Evolutionary conservation across 2,888 invertebrate species (phyloP), one percentile per base, ranked within the genome.

Genomic region (Yponomeuta malinellus): DNA sequence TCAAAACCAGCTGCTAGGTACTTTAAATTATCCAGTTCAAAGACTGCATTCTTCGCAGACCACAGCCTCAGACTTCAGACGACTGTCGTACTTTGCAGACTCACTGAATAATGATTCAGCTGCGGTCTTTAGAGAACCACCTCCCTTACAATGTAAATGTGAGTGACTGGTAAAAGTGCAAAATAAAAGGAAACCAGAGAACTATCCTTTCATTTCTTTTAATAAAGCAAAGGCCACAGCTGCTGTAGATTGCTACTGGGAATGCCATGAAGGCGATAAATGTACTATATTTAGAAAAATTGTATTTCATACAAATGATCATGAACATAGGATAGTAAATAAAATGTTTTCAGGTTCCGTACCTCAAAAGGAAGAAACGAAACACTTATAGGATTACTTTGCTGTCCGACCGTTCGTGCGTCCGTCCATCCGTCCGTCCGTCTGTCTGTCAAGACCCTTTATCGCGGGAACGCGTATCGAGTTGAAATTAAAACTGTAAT

Each of bases 161-260:
- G 81, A 75, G 72, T 72, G 72, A 82, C 77, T 79, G 76, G 76
- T 76, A 76, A 79, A 79, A 83, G 80, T 81, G 80, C 79, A 83
- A 81, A 81, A 83, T 83, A 83, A 84, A 81, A 77, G 76, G 74
- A 73, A 75, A 72, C 73, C 72, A 73, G 15, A 73, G 77, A 77
- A 74, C 73, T 80, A 81, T 68, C 31, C 84, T 83, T 86, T 84
- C 83, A 83, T 86, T 87, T 84, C 83, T 85, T 85, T 81, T 83
- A 85, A 85, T 84, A 83, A 82, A 83, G 81, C 82, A 77, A 74
- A 78, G 84, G 80, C 76, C 78, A 80, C 89, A 88, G 84, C 88
- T 89, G 89, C 72, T 83, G 82, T 82, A 84, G 83, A 87, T 87
- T 85, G 86, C 86, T 85, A 84, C 83, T 83, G 78, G 52, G 29